phyloP scores from a whole-genome alignment of 2,888 invertebrate species.

The Drosophila siamana region DNA sequence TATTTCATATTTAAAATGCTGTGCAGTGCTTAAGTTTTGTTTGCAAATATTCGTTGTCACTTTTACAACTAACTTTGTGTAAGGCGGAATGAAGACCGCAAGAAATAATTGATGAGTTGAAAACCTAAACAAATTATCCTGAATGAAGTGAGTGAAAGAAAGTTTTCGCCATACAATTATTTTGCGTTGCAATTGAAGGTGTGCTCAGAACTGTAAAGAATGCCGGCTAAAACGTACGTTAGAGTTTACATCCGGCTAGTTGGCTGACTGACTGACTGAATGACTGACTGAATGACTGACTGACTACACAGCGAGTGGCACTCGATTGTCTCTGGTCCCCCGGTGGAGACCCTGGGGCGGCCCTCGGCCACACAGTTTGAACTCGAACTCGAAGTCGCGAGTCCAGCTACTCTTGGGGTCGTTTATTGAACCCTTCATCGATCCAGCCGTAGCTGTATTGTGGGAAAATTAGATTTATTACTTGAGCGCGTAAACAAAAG shows the following conservation, averaged over 20 bases:
- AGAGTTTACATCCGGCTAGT: conserved; percentile 28
- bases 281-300: conserved; percentile 14
- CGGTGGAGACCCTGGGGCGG: conserved; percentile 22
- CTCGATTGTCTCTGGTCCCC: conserved; percentile 3
- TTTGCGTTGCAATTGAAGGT: neutral
- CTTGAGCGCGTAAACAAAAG: conserved; percentile 25
- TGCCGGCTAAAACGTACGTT: neutral
- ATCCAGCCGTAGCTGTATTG: conserved; percentile 34
- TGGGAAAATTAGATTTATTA: conserved; percentile 72
- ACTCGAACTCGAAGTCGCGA: neutral
- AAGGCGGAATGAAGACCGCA: too few relatives aligned
- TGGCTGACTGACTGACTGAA: conserved; percentile 1
- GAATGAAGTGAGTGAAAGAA: too few relatives aligned
- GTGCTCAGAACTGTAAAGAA: neutral
- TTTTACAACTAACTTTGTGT: too few relatives aligned
- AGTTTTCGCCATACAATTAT: too few relatives aligned
- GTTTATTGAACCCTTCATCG: conserved; percentile 60
- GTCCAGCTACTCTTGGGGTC: conserved; percentile 34
- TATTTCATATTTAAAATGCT: too few relatives aligned
- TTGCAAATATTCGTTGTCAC: too few relatives aligned
- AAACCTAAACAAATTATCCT: too few relatives aligned
- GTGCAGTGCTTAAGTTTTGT: too few relatives aligned
- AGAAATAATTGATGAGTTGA: too few relatives aligned
- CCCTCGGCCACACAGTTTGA: conserved; percentile 20
- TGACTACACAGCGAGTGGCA: conserved; percentile 31